Percentiles rank a stretch among this genome's conserved stretches.
These are phyloP conservation scores for Germaria angustata DNA, from an alignment of 2,888 invertebrate genomes.

Conservation along the genomic window DNA sequence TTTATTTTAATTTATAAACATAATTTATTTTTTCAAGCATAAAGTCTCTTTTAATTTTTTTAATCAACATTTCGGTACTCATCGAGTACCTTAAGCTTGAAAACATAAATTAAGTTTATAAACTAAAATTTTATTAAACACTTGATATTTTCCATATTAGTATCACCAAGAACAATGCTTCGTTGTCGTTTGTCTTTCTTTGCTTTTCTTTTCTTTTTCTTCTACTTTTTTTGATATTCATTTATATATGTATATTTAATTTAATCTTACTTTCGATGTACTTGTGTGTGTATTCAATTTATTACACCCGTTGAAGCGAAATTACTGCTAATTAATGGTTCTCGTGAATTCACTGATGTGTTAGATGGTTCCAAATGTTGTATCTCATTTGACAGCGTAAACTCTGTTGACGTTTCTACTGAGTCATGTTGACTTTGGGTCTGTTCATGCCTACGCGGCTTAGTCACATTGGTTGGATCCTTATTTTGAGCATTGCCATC, in stretches of 20 bases:
- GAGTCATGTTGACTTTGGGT: slow-evolving; percentile 84
- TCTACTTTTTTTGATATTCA: neutral
- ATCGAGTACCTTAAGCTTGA: too few relatives aligned
- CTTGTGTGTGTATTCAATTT: slow-evolving; percentile 58
- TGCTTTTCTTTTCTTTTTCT: neutral
- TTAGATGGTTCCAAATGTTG: slow-evolving; percentile 77
- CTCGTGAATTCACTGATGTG: slow-evolving; percentile 81
- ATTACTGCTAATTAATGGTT: slow-evolving; percentile 83
- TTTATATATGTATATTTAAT: neutral
- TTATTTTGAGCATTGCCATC: slow-evolving; percentile 78
- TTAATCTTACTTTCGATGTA: neutral
- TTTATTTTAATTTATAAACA: too few relatives aligned
- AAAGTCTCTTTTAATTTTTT: too few relatives aligned
- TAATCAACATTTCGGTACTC: too few relatives aligned
- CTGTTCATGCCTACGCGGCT: slow-evolving; percentile 82
- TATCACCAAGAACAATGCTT: slow-evolving; percentile 9
- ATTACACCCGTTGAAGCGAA: slow-evolving; percentile 73
- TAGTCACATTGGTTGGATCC: slow-evolving; percentile 78
- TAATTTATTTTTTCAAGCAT: too few relatives aligned
- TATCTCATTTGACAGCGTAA: slow-evolving; percentile 75
- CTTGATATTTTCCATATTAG: neutral
- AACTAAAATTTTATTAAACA: neutral
- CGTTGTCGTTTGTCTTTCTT: slow-evolving; percentile 1
- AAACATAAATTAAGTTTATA: too few relatives aligned
- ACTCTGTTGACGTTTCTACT: slow-evolving; percentile 80